A percentile compares a stretch with the other conserved stretches of the same genome.
Evolutionary conservation across 2,888 invertebrate genomes (phyloP).

Genomic region (Dicranocentrus wangi): DNA sequence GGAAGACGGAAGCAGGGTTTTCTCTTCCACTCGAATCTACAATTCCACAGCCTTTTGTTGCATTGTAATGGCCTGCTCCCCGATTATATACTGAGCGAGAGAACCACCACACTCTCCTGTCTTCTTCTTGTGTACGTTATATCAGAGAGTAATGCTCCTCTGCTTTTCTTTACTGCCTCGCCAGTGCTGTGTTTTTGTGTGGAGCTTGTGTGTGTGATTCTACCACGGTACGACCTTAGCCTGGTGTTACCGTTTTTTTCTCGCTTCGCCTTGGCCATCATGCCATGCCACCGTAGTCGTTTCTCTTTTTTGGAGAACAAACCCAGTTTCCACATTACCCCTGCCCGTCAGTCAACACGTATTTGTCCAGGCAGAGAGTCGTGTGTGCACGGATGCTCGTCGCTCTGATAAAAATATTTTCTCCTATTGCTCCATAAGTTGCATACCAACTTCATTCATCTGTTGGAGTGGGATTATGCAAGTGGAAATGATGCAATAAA

Average conservation of each 20-base stretch:
- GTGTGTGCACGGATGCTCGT: slow-evolving; percentile 40
- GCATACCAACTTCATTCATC: background rate
- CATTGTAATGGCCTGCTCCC: too few relatives aligned
- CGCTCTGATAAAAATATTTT: too few relatives aligned
- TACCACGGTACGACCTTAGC: background rate
- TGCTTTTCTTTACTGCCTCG: background rate
- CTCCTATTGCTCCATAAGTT: too few relatives aligned
- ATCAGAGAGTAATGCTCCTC: background rate
- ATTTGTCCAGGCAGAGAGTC: slow-evolving; percentile 54
- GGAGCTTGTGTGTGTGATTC: background rate
- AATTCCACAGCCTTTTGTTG: too few relatives aligned
- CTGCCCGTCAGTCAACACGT: slow-evolving; percentile 52
- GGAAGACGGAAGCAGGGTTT: too few relatives aligned
- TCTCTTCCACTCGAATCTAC: too few relatives aligned
- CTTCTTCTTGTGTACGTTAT: too few relatives aligned
- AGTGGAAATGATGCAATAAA: too few relatives aligned
- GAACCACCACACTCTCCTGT: too few relatives aligned
- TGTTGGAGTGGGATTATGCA: too few relatives aligned
- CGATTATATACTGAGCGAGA: too few relatives aligned
- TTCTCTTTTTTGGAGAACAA: slow-evolving; percentile 7
- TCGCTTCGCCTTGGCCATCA: background rate
- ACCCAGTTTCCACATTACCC: slow-evolving; percentile 49
- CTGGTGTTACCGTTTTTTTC: background rate
- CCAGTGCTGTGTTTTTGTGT: background rate
- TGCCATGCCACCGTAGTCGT: background rate